Percentiles rank a stretch among this genome's conserved stretches.
Evolutionary conservation across 2,888 invertebrate genomes (phyloP).

Genomic region (Pasiphila rectangulata): DNA sequence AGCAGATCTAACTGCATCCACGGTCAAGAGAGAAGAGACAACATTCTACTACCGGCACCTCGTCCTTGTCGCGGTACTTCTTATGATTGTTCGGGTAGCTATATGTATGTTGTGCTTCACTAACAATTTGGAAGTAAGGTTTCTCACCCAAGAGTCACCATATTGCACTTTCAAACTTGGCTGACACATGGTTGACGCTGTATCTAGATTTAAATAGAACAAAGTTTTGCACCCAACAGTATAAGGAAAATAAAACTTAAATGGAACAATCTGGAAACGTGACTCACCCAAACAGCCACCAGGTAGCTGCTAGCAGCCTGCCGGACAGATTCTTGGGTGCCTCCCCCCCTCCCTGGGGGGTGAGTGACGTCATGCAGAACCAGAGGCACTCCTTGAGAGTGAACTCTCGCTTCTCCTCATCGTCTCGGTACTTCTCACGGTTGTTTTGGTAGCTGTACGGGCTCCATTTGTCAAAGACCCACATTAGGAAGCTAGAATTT

Average conservation of each 20-base stretch:
- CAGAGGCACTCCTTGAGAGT: constrained; percentile 97
- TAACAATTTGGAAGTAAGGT: too few relatives aligned
- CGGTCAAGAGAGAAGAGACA: too few relatives aligned
- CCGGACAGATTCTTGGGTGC: constrained; percentile 98
- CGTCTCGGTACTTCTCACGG: constrained; percentile 93
- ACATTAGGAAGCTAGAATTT: constrained; percentile 93
- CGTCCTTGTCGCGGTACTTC: too few relatives aligned
- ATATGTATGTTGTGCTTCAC: too few relatives aligned
- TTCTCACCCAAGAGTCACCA: too few relatives aligned
- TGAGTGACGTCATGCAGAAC: constrained; percentile 99
- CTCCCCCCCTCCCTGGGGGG: constrained; percentile 96
- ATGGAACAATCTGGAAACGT: constrained; percentile 3
- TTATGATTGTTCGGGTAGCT: too few relatives aligned
- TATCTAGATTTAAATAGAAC: too few relatives aligned
- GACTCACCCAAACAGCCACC: constrained; percentile 96
- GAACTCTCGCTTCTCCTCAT: constrained; percentile 96
- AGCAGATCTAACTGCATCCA: too few relatives aligned
- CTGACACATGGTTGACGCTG: too few relatives aligned
- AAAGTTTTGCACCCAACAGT: too few relatives aligned
- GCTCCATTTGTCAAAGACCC: constrained; percentile 98
- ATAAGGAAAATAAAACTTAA: not conserved
- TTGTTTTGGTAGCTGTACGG: constrained; percentile 98
- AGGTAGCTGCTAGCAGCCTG: constrained; percentile 96
- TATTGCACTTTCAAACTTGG: too few relatives aligned
- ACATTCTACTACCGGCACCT: too few relatives aligned